Percentiles rank a stretch among this genome's conserved stretches.
phyloP scores from a whole-genome alignment of 2,797 vertebrate genomes.

The Fistularia commersonii region DNA sequence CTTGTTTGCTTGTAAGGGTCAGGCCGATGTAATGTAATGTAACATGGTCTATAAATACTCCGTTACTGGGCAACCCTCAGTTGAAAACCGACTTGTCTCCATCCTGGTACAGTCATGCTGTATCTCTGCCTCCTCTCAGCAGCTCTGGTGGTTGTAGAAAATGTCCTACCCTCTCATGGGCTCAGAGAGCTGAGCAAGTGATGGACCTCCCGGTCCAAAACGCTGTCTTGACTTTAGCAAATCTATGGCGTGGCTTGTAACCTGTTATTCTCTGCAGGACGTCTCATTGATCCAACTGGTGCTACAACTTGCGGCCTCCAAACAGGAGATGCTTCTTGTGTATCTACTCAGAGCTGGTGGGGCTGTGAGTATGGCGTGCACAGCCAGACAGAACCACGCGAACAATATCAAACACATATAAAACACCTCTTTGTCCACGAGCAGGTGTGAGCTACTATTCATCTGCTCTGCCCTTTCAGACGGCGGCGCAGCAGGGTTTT shows the following conservation, averaged over 20 bases:
- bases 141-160: conserved; percentile 40
- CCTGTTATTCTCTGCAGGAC: conserved; percentile 65
- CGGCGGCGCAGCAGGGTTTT: conserved; percentile 78
- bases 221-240: conserved; percentile 31
- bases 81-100: too few relatives aligned
- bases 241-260: too few relatives aligned
- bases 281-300: conserved; percentile 76
- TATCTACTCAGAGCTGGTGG: conserved; percentile 87
- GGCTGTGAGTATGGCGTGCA: conserved; percentile 75
- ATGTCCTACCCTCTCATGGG: conserved; percentile 74
- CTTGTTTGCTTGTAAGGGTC: too few relatives aligned
- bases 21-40: too few relatives aligned
- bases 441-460: conserved; percentile 84
- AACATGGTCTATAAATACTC: too few relatives aligned
- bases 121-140: conserved; percentile 37
- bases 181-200: conserved; percentile 49
- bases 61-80: too few relatives aligned
- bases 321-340: conserved; percentile 64
- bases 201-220: conserved; percentile 52
- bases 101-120: conserved; percentile 28
- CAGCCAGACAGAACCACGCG: not conserved
- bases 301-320: conserved; percentile 67
- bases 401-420: too few relatives aligned
- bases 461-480: conserved; percentile 80
- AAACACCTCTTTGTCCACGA: not conserved